Evolutionary conservation across 2,797 vertebrate genomes (phyloP).

Genomic region (Centroberyx gerrardi): DNA sequence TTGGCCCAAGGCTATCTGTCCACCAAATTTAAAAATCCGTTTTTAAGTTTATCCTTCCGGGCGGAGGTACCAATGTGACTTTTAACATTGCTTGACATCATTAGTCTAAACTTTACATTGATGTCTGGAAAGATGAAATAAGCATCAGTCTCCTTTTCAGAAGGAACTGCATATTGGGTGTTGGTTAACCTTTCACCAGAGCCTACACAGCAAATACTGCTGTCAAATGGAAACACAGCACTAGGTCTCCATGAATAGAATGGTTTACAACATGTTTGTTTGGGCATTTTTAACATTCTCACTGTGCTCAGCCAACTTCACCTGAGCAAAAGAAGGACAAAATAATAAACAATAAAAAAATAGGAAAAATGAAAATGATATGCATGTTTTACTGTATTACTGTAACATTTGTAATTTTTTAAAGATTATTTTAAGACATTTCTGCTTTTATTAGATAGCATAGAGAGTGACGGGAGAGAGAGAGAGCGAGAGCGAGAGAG

Average conservation of each 20-base stretch:
- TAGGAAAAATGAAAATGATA: no score
- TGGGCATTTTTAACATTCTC: constrained; percentile 35
- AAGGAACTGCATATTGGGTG: constrained; percentile 38
- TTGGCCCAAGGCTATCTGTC: not conserved
- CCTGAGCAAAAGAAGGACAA: not conserved
- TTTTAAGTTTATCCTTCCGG: no score
- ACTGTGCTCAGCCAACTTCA: constrained; percentile 17
- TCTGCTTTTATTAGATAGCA: no score
- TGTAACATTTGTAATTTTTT: no score
- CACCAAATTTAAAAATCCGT: not conserved
- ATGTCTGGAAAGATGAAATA: constrained; percentile 40
- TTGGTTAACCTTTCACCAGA: constrained; percentile 65
- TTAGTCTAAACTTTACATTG: constrained; percentile 42
- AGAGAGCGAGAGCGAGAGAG: no score
- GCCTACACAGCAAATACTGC: constrained; percentile 55
- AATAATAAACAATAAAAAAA: no score
- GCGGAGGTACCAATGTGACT: not conserved
- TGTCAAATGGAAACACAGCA: constrained; percentile 42
- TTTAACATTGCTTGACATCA: constrained; percentile 35
- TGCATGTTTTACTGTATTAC: no score
- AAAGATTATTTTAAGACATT: no score
- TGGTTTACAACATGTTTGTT: constrained; percentile 23
- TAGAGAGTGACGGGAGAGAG: not conserved
- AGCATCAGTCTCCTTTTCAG: constrained; percentile 29
- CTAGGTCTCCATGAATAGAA: not conserved